Percentiles rank a stretch among this genome's conserved stretches.
Evolutionary conservation across 2,113 vertebrate genomes (phyloP).

Genomic region (Leucopsar rothschildi): DNA sequence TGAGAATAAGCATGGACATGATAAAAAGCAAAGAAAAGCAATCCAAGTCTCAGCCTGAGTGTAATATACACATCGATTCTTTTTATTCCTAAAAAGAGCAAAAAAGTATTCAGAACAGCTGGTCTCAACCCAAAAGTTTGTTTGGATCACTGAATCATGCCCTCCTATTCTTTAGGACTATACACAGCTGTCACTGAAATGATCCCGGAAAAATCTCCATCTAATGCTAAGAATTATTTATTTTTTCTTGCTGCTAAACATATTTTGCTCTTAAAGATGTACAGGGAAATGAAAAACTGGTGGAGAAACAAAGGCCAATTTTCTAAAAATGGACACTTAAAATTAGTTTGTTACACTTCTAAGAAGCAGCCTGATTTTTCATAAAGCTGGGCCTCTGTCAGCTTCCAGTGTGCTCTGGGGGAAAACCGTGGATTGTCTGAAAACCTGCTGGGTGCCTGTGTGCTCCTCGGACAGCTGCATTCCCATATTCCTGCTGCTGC

Average conservation of each 20-base stretch:
- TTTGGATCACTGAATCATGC: constrained; percentile 39
- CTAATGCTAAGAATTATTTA: not conserved
- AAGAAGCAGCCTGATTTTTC: not conserved
- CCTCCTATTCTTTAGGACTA: not conserved
- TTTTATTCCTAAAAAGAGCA: constrained; percentile 63
- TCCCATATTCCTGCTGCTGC: not conserved
- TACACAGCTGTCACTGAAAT: not conserved
- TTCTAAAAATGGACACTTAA: not conserved
- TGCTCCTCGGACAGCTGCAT: not conserved
- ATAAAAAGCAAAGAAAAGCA: constrained; percentile 48
- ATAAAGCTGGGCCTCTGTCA: not conserved
- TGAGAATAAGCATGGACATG: constrained; percentile 33
- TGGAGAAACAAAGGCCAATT: not conserved
- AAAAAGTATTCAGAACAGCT: constrained; percentile 32
- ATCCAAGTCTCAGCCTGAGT: constrained; percentile 14
- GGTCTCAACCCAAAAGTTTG: constrained; percentile 44
- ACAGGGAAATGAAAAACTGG: not conserved
- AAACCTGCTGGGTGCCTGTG: not conserved
- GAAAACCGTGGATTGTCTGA: not conserved
- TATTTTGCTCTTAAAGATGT: not conserved
- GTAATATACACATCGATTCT: constrained; percentile 13
- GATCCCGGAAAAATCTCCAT: constrained; percentile 13
- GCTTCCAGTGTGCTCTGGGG: not conserved
- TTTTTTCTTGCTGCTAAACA: constrained; percentile 1
- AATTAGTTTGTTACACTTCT: not conserved